Percentiles rank a stretch among this genome's conserved stretches.
phyloP scores from a whole-genome alignment of 2,888 invertebrate species.

The Digitonthophagus gazella region DNA sequence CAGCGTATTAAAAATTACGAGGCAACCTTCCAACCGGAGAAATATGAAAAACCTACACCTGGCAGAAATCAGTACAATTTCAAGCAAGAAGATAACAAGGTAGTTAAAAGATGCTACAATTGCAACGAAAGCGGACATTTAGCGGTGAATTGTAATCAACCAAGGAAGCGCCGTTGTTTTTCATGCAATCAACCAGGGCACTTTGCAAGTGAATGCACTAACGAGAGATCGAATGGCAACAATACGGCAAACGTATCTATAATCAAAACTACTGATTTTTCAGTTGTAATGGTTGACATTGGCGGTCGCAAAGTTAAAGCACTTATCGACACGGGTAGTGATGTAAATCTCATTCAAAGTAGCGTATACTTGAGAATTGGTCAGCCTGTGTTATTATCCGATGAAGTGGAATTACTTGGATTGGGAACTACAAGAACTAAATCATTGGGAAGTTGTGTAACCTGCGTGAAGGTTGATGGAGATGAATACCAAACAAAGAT shows the following conservation, averaged over 20 bases:
- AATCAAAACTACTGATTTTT: too few relatives aligned
- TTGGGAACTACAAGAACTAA: too few relatives aligned
- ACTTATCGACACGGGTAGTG: too few relatives aligned
- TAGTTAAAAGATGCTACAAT: background rate
- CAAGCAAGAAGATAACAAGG: background rate
- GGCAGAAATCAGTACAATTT: background rate
- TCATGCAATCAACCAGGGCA: slow-evolving; percentile 1
- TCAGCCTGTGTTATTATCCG: too few relatives aligned
- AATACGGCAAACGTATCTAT: background rate
- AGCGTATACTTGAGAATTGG: too few relatives aligned
- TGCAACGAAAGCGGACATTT: slow-evolving; percentile 1
- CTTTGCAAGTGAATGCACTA: background rate
- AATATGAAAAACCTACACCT: background rate
- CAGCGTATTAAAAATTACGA: slow-evolving; percentile 1
- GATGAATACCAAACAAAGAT: too few relatives aligned
- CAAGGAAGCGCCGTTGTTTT: background rate
- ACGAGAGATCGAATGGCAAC: background rate
- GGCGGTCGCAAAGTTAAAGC: too few relatives aligned
- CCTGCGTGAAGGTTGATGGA: too few relatives aligned
- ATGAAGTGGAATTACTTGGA: too few relatives aligned
- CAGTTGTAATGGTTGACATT: background rate
- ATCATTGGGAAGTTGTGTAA: background rate
- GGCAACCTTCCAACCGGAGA: background rate
- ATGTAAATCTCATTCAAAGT: too few relatives aligned
- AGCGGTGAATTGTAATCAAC: background rate